Percentiles rank a stretch among this genome's conserved stretches.
phyloP scores from a whole-genome alignment of 1,140 invertebrate genomes.

The Polyergus mexicanus region DNA sequence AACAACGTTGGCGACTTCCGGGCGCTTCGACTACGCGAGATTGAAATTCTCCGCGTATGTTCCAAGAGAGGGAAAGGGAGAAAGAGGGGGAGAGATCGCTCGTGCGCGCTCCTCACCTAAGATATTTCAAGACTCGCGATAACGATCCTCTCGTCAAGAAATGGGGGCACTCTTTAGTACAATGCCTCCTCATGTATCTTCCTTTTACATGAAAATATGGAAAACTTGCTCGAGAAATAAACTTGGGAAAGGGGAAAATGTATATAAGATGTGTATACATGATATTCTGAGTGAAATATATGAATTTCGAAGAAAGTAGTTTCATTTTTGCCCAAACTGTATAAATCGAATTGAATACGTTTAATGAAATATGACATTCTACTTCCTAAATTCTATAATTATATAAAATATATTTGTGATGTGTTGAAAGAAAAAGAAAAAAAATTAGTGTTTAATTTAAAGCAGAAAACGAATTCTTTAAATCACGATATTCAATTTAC shows the following conservation, averaged over 20 bases:
- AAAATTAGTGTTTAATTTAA: conserved; percentile 6
- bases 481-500: background rate
- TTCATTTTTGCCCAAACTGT: background rate
- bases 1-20: conserved; percentile 59
- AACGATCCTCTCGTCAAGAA: conserved; percentile 52
- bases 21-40: conserved; percentile 65
- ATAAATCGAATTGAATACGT: background rate
- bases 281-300: conserved; percentile 3
- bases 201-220: conserved; percentile 1
- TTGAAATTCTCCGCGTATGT: conserved; percentile 70
- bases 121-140: conserved; percentile 51
- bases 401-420: background rate
- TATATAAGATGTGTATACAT: conserved; percentile 6
- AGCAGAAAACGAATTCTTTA: background rate
- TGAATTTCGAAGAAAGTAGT: background rate
- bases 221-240: conserved; percentile 3
- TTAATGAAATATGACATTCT: background rate
- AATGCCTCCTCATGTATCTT: background rate
- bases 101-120: conserved; percentile 5
- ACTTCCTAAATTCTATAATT: background rate
- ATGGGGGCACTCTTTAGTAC: background rate
- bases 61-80: background rate
- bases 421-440: background rate
- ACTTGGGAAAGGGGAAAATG: background rate
- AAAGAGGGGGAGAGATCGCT: background rate